Percentiles rank a stretch among this genome's conserved stretches.
Evolutionary conservation across 2,888 invertebrate genomes (phyloP).

Genomic region (Capitulum mitella): DNA sequence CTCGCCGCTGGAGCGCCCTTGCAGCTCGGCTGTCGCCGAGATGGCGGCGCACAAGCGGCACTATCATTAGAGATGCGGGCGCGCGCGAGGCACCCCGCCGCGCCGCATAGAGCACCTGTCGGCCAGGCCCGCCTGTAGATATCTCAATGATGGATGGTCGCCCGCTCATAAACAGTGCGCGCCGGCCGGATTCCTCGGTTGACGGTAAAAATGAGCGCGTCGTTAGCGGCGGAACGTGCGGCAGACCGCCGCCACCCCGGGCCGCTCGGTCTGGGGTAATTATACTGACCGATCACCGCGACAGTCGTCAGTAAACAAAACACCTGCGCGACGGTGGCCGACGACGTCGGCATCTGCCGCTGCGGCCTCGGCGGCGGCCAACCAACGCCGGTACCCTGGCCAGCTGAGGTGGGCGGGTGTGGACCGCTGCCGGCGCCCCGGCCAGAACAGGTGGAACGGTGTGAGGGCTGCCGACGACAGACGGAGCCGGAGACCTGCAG

Average conservation of each 20-base stretch:
- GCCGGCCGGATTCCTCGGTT: neutral
- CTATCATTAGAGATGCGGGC: slow-evolving; percentile 9
- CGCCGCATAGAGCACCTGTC: slow-evolving; percentile 6
- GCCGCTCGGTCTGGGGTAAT: neutral
- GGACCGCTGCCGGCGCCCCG: too few relatives aligned
- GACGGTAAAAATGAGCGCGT: slow-evolving; percentile 9
- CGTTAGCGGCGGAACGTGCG: neutral
- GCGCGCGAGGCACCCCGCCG: neutral
- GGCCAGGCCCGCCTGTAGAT: neutral
- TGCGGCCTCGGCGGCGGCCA: too few relatives aligned
- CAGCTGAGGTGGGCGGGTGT: too few relatives aligned
- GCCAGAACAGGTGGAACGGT: too few relatives aligned
- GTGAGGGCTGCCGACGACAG: too few relatives aligned
- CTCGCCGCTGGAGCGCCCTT: too few relatives aligned
- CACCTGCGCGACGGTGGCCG: neutral
- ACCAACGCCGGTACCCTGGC: too few relatives aligned
- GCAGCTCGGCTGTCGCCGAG: too few relatives aligned
- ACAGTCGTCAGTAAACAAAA: slow-evolving; percentile 4
- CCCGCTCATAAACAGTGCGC: neutral
- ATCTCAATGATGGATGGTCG: slow-evolving; percentile 19
- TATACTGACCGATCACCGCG: slow-evolving; percentile 1
- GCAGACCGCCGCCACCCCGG: neutral
- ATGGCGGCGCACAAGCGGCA: neutral
- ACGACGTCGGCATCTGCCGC: too few relatives aligned
- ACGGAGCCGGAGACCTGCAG: too few relatives aligned